These are phyloP conservation scores for Stictonetta naevosa DNA, from an alignment of 2,113 vertebrate species.

Conservation along the genomic window DNA sequence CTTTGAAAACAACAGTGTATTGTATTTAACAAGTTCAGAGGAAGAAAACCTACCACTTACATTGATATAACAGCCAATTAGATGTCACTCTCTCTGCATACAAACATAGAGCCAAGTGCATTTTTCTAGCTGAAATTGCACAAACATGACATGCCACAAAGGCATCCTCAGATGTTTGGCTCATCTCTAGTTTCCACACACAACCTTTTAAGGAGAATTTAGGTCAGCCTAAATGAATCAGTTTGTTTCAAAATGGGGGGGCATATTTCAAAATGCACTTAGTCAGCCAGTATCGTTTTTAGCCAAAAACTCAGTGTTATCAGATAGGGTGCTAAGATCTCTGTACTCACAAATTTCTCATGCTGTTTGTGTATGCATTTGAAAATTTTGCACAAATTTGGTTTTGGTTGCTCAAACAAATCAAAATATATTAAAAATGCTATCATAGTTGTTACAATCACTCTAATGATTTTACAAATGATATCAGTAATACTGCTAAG, in stretches of 20 bases:
- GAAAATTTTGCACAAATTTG: slow-evolving; percentile 32
- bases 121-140: slow-evolving; percentile 57
- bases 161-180: slow-evolving; percentile 40
- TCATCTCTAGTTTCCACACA: neutral
- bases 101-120: slow-evolving; percentile 44
- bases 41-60: neutral
- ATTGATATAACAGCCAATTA: slow-evolving; percentile 4
- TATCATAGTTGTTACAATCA: neutral
- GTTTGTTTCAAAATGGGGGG: slow-evolving; percentile 6
- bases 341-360: neutral
- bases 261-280: neutral
- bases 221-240: slow-evolving; percentile 12
- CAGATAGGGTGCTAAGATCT: neutral
- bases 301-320: neutral
- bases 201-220: slow-evolving; percentile 45
- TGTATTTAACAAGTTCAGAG: neutral
- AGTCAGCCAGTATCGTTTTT: neutral
- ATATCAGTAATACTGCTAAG: neutral
- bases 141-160: slow-evolving; percentile 9
- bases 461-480: neutral
- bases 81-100: slow-evolving; percentile 22
- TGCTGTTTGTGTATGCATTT: neutral
- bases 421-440: neutral
- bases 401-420: neutral
- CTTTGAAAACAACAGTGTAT: neutral